These are phyloP conservation scores for Streblospio benedicti DNA, from an alignment of 1,140 invertebrate genomes.

Conservation along the genomic window DNA sequence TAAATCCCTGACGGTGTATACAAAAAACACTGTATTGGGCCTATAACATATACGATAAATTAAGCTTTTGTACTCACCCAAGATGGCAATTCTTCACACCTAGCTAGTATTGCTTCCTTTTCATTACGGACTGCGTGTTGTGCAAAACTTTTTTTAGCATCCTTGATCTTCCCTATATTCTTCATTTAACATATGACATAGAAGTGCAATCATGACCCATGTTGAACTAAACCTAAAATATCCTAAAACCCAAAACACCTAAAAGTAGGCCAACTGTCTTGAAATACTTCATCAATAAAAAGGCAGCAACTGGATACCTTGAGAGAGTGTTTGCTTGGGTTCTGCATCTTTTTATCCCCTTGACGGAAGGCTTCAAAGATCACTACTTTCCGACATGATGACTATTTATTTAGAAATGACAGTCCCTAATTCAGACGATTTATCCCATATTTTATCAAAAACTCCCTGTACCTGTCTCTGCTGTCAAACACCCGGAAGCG, in stretches of 20 bases:
- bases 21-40: too few relatives aligned
- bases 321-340: not conserved
- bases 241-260: conserved; percentile 18
- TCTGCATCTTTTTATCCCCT: too few relatives aligned
- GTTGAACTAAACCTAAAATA: conserved; percentile 25
- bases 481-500: too few relatives aligned
- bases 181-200: conserved; percentile 22
- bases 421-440: too few relatives aligned
- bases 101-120: conserved; percentile 22
- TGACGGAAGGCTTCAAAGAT: too few relatives aligned
- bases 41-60: too few relatives aligned
- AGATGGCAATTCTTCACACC: conserved; percentile 24
- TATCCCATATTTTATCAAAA: too few relatives aligned
- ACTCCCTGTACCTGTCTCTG: too few relatives aligned
- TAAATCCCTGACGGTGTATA: too few relatives aligned
- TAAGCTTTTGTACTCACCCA: too few relatives aligned
- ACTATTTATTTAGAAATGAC: too few relatives aligned
- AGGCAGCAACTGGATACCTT: conserved; percentile 14
- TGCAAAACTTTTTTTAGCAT: conserved; percentile 14
- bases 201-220: conserved; percentile 23
- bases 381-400: too few relatives aligned
- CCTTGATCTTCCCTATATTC: conserved; percentile 13
- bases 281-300: conserved; percentile 19
- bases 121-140: conserved; percentile 20
- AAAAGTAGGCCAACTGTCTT: conserved; percentile 16